Evolutionary conservation across 2,888 invertebrate species (phyloP), one percentile per base, ranked within the genome.

Genomic region (Ectropis crepuscularia): DNA sequence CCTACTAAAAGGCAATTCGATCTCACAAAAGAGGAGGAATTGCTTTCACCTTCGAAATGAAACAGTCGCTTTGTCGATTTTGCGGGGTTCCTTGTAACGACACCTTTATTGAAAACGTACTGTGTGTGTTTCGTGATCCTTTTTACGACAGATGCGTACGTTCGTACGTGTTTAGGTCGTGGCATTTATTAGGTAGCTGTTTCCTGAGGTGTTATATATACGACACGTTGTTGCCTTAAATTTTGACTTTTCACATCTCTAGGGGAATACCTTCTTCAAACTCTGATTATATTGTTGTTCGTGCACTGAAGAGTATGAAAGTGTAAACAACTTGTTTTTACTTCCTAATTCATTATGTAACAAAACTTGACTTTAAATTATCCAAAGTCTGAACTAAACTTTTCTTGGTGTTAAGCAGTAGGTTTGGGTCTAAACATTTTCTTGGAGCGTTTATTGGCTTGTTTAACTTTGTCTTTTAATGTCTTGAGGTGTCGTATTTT

Each of bases 1-100:
- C 87, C 85, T 86, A 82, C 86, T 86, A 84, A 84, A 77, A 82
- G 78, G 82, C 86, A 88, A 88, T 87, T 86, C 81, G 83, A 82
- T 83, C 81, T 81, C 82, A 86, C 85, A 87, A 88, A 88, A 87
- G 84, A 83, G 81, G 70, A 81, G 79, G 82, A 87, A 89, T 89
- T 86, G 87, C 86, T 83, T 85, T 82, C 81, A 88, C 85, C 82
- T 86, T 81, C 83, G 75, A 85, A 88, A 87, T 88, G 85, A 88
- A 88, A 87, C 88, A 86, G 82, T 81, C 82, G 83, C 84, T 86
- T 86, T 88, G 87, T 83, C 85, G 87, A 84, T 87, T 87, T 85
- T 82, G 82, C 71, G 82, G 81, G 80, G 80, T 79, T 80, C 78
- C 80, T 77, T 83, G 83, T 82, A 85, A 84, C 85, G 83, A 86